Evolutionary conservation across 2,113 vertebrate genomes (phyloP), one percentile per base, ranked within the genome.

Genomic region (Asarcornis scutulata): DNA sequence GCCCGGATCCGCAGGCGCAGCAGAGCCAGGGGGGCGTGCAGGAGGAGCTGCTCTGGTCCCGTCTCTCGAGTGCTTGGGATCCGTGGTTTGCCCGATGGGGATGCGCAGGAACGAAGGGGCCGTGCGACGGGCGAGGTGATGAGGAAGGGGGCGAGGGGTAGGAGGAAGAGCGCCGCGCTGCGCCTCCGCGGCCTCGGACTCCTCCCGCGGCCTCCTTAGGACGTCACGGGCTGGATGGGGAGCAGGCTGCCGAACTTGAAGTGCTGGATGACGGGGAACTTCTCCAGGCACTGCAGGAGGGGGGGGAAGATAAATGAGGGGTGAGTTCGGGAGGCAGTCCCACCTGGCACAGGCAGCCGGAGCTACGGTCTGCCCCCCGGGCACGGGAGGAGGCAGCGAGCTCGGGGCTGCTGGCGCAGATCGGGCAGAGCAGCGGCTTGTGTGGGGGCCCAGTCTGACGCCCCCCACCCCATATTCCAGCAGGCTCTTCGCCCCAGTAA

Each of bases 191-290:
- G 91, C 77, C 31, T 81, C 21, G 17, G 27, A 36, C 36, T 36
- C 36, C 83, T 93, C 67, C 92, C 62, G 38, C 4, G 1, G 78
- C 74, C 92, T 92, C 94, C 95, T 99, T 98, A 99, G 92, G 98
- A 98, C 6, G 97, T 98, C 72, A 97, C 98, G 1, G 99, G 98
- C 87, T 99, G 98, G 98, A 99, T 99, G 96, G 99, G 98, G 91
- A 99, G 98, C 96, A 99, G 98, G 97, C 99, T 99, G 91, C 99
- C 99, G 3, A 99, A 99, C 95, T 99, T 99, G 97, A 99, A 99
- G 98, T 99, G 99, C 96, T 99, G 99, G 98, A 99, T 99, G 96
- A 99, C 99, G 0, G 99, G 99, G 93, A 99, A 99, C 98, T 99
- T 99, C 97, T 99, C 99, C 98, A 99, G 97, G 98, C 99, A 99